Base-by-base conservation (phyloP, 2,113 vertebrate species). In the Amphiprion ocellaris region DNA sequence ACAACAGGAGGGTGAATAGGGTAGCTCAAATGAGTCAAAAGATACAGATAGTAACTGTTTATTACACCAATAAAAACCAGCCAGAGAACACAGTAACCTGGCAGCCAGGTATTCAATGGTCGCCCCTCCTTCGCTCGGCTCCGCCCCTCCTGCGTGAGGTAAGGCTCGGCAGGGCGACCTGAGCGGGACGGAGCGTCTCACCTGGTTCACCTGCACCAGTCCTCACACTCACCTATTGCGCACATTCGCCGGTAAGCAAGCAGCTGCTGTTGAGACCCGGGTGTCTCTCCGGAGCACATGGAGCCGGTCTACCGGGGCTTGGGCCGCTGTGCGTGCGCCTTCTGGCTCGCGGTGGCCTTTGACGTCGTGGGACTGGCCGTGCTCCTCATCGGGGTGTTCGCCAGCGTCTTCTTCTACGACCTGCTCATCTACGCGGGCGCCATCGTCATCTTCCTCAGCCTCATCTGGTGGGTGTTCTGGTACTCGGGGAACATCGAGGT, bases 381-480 rank as follows among this genome's bases (percentile, higher is more conserved):
- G 9, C 92, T 99, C 14, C 89, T 94, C 6, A 24, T 96, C 78
- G 97, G 97, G 0, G 64, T 95, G 59, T 92, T 92, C 0, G 90
- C 94, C 4, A 89, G 93, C 84, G 78, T 96, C 1, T 89, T 92
- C 24, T 97, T 96, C 93, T 95, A 95, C 9, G 97, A 98, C 92
- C 74, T 97, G 87, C 93, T 99, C 30, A 95, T 99, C 74, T 99
- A 97, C 85, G 92, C 93, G 61, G 97, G 97, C 12, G 93, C 96
- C 84, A 95, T 97, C 83, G 86, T 96, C 69, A 94, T 98, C 88
- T 97, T 99, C 90, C 86, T 98, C 79, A 97, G 97, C 86, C 95
- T 99, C 30, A 89, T 98, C 70, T 98, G 97, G 96, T 99, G 97
- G 97, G 92, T 98, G 54, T 97, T 97, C 92, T 99, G 97, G 97